phyloP scores from a whole-genome alignment of 2,888 invertebrate species.

The Caenorhabditis uteleia region DNA sequence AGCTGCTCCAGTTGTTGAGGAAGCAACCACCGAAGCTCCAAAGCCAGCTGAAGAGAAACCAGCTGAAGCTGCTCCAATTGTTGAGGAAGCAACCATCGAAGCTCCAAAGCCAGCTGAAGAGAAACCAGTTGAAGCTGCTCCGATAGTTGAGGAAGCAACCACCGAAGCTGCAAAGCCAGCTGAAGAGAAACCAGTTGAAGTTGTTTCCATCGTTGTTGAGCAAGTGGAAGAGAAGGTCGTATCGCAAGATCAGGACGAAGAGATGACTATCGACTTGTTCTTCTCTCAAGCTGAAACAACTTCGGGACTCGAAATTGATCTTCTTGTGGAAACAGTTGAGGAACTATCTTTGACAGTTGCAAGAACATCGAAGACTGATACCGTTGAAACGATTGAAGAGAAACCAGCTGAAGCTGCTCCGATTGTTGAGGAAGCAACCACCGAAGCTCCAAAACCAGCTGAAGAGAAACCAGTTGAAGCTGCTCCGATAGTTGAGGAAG shows the following conservation, averaged over 20 bases:
- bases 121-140: constrained; percentile 6
- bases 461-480: constrained; percentile 3
- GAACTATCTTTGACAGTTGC: no score
- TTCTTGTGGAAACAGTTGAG: no score
- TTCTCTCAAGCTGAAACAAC: no score
- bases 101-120: constrained; percentile 17
- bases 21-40: no score
- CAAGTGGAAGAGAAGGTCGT: neutral
- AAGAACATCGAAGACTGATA: no score
- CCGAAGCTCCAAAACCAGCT: neutral
- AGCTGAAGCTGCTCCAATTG: neutral
- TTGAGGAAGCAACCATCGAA: neutral
- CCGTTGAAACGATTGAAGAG: constrained; percentile 2
- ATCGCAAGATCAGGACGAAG: neutral
- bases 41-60: neutral
- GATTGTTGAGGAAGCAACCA: neutral
- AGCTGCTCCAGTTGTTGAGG: neutral
- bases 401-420: constrained; percentile 7
- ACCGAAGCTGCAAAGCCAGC: constrained; percentile 3
- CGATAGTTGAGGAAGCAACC: constrained; percentile 5
- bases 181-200: constrained; percentile 6
- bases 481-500: constrained; percentile 3
- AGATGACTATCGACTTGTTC: no score
- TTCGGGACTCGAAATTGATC: no score
- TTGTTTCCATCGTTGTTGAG: neutral